A percentile compares a stretch with the other conserved stretches of the same genome.
Conservation (phyloP, 2,888 invertebrate genomes). For the Melieria picta region DNA sequence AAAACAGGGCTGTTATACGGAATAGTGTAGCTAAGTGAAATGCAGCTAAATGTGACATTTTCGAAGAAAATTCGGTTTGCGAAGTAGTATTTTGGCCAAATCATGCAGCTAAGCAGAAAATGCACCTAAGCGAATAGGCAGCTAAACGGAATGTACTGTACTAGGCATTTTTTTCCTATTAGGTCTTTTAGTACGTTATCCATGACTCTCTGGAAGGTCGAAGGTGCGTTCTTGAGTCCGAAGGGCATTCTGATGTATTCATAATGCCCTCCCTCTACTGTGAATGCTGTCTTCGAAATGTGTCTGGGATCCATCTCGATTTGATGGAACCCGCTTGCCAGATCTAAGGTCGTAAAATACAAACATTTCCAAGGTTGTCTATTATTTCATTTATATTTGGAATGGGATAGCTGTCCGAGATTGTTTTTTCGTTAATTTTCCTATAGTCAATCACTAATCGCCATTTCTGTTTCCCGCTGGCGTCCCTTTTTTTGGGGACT, state of each 20-base stretch:
- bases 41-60: too few species aligned
- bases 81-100: too few species aligned
- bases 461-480: constrained; percentile 35
- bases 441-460: constrained; percentile 45
- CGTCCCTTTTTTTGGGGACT: too few species aligned
- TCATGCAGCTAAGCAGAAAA: too few species aligned
- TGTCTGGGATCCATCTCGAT: not conserved
- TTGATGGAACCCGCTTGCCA: too few species aligned
- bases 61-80: too few species aligned
- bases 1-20: too few species aligned
- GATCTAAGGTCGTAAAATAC: constrained; percentile 22
- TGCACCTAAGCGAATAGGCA: too few species aligned
- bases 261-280: constrained; percentile 15
- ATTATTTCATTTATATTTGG: constrained; percentile 10
- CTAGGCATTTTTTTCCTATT: too few species aligned
- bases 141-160: too few species aligned
- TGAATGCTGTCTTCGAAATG: constrained; percentile 2
- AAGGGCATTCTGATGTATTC: constrained; percentile 16
- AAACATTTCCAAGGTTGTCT: constrained; percentile 9
- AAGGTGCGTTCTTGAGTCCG: not conserved
- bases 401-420: constrained; percentile 38
- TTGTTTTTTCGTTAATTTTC: constrained; percentile 45
- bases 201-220: not conserved
- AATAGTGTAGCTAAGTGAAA: too few species aligned
- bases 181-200: not conserved